These are phyloP conservation scores for Athalia cordata DNA, from an alignment of 2,888 invertebrate species.

Conservation along the genomic window DNA sequence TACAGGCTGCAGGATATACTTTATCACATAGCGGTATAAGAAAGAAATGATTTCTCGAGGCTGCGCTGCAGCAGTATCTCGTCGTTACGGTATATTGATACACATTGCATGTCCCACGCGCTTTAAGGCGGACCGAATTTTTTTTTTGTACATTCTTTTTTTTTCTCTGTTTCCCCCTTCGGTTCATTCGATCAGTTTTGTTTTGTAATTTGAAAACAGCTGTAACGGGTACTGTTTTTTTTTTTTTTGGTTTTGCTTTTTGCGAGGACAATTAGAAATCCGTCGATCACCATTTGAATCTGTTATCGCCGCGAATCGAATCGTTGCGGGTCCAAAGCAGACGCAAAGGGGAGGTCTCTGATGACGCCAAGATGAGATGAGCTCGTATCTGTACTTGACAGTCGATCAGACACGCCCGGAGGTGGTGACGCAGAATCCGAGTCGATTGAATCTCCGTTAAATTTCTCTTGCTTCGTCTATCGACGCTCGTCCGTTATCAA, in stretches of 20 bases:
- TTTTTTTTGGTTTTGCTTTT: not conserved
- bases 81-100: conserved; percentile 24
- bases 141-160: not conserved
- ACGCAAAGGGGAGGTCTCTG: conserved; percentile 42
- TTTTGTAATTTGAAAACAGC: not conserved
- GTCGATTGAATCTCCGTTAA: conserved; percentile 44
- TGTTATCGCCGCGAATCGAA: conserved; percentile 35
- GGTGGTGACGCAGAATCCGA: conserved; percentile 34
- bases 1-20: not conserved
- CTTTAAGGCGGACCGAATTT: not conserved
- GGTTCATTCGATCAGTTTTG: no score
- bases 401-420: conserved; percentile 42
- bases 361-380: conserved; percentile 44
- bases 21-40: conserved; percentile 15
- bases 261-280: conserved; percentile 36
- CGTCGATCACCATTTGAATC: conserved; percentile 39
- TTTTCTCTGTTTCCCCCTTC: not conserved
- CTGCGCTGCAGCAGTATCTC: conserved; percentile 10
- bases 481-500: conserved; percentile 44
- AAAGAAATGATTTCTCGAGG: conserved; percentile 9
- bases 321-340: conserved; percentile 22
- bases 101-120: not conserved
- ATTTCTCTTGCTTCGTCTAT: conserved; percentile 41
- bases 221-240: not conserved
- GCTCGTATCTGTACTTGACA: conserved; percentile 42